Evolutionary conservation across 2,113 vertebrate species (phyloP).

Genomic region (Garra rufa): DNA sequence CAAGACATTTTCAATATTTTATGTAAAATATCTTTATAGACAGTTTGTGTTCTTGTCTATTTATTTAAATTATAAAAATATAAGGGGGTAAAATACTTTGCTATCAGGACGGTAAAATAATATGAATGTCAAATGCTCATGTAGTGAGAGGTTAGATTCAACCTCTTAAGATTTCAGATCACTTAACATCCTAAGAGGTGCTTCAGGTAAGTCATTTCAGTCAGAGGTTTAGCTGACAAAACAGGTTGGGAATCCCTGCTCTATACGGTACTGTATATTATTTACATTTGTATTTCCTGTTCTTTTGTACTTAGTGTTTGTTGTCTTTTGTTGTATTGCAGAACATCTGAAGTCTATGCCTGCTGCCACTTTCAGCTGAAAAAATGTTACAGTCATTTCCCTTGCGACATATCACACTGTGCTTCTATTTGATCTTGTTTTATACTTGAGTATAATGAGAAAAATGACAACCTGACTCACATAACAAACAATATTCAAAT

Average conservation of each 20-base stretch:
- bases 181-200: not conserved
- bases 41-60: not conserved
- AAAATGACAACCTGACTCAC: not conserved
- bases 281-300: not conserved
- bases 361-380: conserved; percentile 3
- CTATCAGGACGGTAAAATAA: not conserved
- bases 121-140: not conserved
- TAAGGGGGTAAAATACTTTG: not conserved
- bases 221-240: not conserved
- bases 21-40: too few species aligned
- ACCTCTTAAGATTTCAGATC: not conserved
- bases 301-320: not conserved
- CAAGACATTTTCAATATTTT: too few species aligned
- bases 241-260: not conserved
- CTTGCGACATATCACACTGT: conserved; percentile 3
- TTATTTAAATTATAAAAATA: not conserved
- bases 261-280: not conserved
- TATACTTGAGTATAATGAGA: conserved; percentile 18
- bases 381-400: conserved; percentile 1
- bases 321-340: conserved; percentile 10
- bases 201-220: not conserved
- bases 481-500: not conserved
- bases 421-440: not conserved
- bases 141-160: not conserved
- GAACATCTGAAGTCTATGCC: not conserved